Percentiles rank a stretch among this genome's conserved stretches.
Conservation (phyloP, 2,113 vertebrate genomes). For the human (Homo sapiens) region GRCh38 chr1:243342501-243343000, state of each 20-base stretch:
- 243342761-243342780: constrained; percentile 26
- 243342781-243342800: neutral
- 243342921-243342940: neutral
- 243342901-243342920: neutral
- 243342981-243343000: neutral
- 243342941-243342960: neutral
- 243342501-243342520: neutral
- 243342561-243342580: neutral
- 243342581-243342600: neutral
- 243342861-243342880: neutral
- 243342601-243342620: neutral
- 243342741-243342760: neutral
- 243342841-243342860: neutral
- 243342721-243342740: neutral
- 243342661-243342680: neutral
- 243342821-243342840: neutral
- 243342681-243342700: neutral
- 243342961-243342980: neutral
- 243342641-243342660: neutral
- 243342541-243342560: neutral
- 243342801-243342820: constrained; percentile 20
- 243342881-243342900: neutral
- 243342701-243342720: neutral
- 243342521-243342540: neutral
- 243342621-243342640: neutral